Conservation (phyloP, 2,797 vertebrate genomes). For the Syngnathus rostellatus region DNA sequence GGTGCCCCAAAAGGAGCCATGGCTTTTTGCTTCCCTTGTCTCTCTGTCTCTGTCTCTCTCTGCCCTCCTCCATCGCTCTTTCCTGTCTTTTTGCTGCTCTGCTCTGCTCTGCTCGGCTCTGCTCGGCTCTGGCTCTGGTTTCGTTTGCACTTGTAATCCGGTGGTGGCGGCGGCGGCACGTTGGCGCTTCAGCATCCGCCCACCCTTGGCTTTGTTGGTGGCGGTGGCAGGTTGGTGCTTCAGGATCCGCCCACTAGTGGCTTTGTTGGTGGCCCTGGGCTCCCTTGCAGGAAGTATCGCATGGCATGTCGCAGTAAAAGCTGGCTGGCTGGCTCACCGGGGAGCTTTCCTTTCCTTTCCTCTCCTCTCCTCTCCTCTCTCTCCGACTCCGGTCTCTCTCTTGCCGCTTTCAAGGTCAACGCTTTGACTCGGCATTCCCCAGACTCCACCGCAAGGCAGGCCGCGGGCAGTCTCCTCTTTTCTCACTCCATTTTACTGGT, state of each 20-base stretch:
- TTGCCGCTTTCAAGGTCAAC: slow-evolving; percentile 71
- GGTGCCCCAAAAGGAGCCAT: not conserved
- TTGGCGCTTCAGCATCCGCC: slow-evolving; percentile 31
- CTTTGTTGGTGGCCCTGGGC: slow-evolving; percentile 64
- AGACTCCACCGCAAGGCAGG: slow-evolving; percentile 61
- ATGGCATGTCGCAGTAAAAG: slow-evolving; percentile 61
- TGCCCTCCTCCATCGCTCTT: slow-evolving; percentile 22
- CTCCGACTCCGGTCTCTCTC: no score
- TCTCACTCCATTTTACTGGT: slow-evolving; percentile 39
- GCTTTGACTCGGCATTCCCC: slow-evolving; percentile 64
- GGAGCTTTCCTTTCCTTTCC: slow-evolving; percentile 56
- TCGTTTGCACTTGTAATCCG: slow-evolving; percentile 24
- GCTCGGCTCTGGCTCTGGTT: slow-evolving; percentile 53
- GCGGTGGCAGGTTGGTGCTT: slow-evolving; percentile 51
- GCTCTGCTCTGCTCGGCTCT: slow-evolving; percentile 23
- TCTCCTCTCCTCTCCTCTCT: no score
- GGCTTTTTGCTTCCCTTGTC: slow-evolving; percentile 23
- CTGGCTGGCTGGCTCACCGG: slow-evolving; percentile 32
- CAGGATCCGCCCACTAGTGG: slow-evolving; percentile 42
- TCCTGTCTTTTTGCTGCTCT: slow-evolving; percentile 32
- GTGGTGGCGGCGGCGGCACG: slow-evolving; percentile 45
- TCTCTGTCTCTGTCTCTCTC: slow-evolving; percentile 25
- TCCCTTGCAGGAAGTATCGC: slow-evolving; percentile 77
- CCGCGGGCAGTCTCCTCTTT: slow-evolving; percentile 59
- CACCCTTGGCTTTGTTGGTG: slow-evolving; percentile 55